These are phyloP conservation scores for Zelostemma sp. DNA, from an alignment of 1,140 invertebrate species.

Conservation along the genomic window DNA sequence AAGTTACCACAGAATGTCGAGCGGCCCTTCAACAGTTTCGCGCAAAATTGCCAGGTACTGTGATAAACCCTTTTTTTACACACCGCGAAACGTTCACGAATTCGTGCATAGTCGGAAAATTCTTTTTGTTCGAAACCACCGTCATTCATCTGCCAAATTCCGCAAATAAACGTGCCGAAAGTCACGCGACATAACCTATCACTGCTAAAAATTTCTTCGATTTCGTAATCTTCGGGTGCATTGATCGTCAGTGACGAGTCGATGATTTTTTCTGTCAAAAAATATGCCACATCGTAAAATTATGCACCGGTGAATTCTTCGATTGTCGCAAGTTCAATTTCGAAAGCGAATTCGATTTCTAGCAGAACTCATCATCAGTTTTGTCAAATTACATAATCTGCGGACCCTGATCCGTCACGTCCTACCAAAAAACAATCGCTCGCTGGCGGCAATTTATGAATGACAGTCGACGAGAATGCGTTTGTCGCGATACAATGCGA, in stretches of 20 bases:
- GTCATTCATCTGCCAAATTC: background rate
- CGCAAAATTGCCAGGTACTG: conserved; percentile 42
- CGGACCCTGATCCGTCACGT: background rate
- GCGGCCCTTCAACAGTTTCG: conserved; percentile 29
- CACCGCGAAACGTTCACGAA: background rate
- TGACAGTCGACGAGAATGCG: background rate
- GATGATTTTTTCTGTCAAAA: background rate
- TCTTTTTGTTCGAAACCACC: background rate
- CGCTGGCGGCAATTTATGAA: background rate
- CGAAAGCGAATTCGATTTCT: too few species aligned
- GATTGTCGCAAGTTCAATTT: background rate
- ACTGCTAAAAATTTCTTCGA: background rate
- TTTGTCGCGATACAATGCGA: background rate
- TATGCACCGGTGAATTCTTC: too few species aligned
- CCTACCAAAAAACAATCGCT: background rate
- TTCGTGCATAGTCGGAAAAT: background rate
- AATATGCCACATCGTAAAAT: too few species aligned
- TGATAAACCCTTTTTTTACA: background rate
- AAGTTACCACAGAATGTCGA: conserved; percentile 31
- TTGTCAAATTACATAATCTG: background rate
- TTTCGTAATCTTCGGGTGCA: too few species aligned
- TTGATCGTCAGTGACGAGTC: background rate
- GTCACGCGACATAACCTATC: conserved; percentile 1
- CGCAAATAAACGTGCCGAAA: background rate
- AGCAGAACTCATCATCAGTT: too few species aligned